A percentile compares a stretch with the other conserved stretches of the same genome.
Evolutionary conservation across 2,113 vertebrate species (phyloP).

Genomic region (Xenotilapia leptura): DNA sequence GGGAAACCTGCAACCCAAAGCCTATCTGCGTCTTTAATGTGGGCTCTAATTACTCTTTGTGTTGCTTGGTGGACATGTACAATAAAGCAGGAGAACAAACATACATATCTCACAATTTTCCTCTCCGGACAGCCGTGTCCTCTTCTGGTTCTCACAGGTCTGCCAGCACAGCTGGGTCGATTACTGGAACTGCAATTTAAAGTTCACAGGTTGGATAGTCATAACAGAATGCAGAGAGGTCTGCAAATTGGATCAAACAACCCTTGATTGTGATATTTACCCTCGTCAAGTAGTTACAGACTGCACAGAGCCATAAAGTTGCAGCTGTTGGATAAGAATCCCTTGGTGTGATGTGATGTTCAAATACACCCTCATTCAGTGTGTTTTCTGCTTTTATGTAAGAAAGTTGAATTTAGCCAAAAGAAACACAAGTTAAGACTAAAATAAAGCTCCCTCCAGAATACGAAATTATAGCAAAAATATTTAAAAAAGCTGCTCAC

Average conservation of each 20-base stretch:
- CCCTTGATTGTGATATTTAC: neutral
- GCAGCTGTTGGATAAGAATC: neutral
- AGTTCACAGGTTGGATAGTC: neutral
- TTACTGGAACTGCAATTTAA: neutral
- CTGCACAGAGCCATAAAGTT: neutral
- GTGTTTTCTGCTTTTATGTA: neutral
- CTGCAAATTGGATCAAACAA: neutral
- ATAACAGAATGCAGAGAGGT: neutral
- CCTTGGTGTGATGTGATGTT: neutral
- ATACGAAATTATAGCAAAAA: neutral
- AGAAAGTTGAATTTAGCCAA: neutral
- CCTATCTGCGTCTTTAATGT: conserved; percentile 3
- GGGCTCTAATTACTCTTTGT: conserved; percentile 6
- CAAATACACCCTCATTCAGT: neutral
- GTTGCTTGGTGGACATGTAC: neutral
- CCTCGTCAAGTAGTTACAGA: neutral
- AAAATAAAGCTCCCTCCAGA: neutral
- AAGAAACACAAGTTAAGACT: neutral
- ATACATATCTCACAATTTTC: neutral
- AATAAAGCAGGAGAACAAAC: neutral
- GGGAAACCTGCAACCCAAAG: conserved; percentile 9
- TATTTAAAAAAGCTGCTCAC: neutral
- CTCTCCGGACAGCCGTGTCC: neutral
- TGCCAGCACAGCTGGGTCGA: neutral
- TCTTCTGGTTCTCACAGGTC: neutral